Conservation (phyloP, 2,797 vertebrate genomes). For the Pseudomugil tenellus region DNA sequence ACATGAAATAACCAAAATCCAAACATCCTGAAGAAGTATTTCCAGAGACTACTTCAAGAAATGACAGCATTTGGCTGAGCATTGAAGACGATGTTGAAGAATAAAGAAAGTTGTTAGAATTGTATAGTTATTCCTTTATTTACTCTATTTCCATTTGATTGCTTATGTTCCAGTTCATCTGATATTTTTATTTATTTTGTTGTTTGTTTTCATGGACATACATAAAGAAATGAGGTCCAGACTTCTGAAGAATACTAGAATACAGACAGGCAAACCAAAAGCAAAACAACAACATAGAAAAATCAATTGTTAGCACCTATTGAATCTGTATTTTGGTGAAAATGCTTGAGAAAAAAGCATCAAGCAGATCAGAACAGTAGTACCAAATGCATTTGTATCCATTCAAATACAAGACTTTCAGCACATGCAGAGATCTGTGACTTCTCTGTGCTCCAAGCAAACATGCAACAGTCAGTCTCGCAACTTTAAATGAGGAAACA, state of each 20-base stretch:
- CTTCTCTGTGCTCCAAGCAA: conserved; percentile 68
- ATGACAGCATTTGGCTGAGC: neutral
- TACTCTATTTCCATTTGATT: neutral
- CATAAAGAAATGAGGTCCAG: neutral
- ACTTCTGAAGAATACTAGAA: neutral
- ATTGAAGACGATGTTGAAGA: neutral
- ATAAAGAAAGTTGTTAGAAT: neutral
- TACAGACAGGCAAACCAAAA: neutral
- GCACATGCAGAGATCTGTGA: conserved; percentile 67
- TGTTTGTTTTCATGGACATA: neutral
- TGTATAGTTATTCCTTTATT: neutral
- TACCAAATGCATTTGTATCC: conserved; percentile 39
- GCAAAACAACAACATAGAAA: neutral
- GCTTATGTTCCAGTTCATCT: neutral
- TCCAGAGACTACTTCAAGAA: neutral
- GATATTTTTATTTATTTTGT: neutral
- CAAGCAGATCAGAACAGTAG: conserved; percentile 44
- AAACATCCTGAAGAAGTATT: neutral
- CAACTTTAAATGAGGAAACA: conserved; percentile 13
- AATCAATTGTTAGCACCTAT: neutral
- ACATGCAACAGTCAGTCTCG: conserved; percentile 70
- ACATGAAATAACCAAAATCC: neutral
- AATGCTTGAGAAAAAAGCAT: conserved; percentile 17
- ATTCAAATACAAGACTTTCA: conserved; percentile 65
- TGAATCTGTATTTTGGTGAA: neutral